Evolutionary conservation across 2,113 vertebrate genomes (phyloP).

Genomic region (Phalacrocorax brasilianus): DNA sequence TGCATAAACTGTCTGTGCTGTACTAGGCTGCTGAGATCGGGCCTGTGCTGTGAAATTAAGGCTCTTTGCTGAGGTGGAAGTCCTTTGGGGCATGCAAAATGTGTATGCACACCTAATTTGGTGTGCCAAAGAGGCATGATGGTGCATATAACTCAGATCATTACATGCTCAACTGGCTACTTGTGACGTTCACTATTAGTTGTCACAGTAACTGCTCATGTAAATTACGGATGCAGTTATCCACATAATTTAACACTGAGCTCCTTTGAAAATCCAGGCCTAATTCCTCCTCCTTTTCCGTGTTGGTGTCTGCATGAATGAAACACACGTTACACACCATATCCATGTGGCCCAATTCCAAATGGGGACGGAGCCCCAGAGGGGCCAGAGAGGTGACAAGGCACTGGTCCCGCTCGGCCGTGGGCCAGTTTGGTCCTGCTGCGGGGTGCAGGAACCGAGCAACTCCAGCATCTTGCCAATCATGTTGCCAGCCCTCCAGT

Average conservation of each 20-base stretch:
- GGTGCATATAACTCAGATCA: slow-evolving; percentile 39
- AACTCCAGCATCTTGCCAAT: slow-evolving; percentile 18
- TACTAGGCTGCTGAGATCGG: slow-evolving; percentile 1
- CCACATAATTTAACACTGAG: slow-evolving; percentile 30
- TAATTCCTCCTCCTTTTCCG: background rate
- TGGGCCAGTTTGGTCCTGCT: background rate
- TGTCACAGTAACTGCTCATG: slow-evolving; percentile 64
- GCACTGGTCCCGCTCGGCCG: background rate
- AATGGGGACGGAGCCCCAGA: background rate
- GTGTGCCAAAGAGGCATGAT: slow-evolving; percentile 37
- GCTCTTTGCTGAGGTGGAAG: background rate
- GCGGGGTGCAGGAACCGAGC: background rate
- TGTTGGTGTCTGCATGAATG: background rate
- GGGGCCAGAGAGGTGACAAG: background rate
- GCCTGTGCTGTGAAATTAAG: slow-evolving; percentile 27
- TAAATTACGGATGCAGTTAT: slow-evolving; percentile 44
- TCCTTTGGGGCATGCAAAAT: slow-evolving; percentile 40
- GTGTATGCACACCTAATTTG: slow-evolving; percentile 49
- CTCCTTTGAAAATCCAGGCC: slow-evolving; percentile 22
- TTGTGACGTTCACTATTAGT: slow-evolving; percentile 40
- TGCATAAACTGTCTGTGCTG: slow-evolving; percentile 7
- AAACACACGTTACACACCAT: background rate
- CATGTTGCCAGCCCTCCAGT: slow-evolving; percentile 23
- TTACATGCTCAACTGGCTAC: slow-evolving; percentile 51
- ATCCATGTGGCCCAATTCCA: background rate